Evolutionary conservation across 2,113 vertebrate species (phyloP).

Genomic region (Vulpes ferrilata): DNA sequence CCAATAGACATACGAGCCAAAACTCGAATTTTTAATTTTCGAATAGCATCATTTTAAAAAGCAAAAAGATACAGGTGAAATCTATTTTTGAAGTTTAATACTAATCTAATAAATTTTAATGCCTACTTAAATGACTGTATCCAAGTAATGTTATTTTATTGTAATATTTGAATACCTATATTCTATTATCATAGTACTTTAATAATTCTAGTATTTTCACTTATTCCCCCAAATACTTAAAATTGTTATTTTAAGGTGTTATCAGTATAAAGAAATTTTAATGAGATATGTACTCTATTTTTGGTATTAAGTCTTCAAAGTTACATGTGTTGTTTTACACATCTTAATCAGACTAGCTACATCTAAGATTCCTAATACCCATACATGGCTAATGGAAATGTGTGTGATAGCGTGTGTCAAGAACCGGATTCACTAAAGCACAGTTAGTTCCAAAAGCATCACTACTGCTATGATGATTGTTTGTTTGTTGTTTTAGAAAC

Average conservation of each 20-base stretch:
- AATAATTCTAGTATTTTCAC: conserved; percentile 51
- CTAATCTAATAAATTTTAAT: conserved; percentile 30
- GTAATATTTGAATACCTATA: neutral
- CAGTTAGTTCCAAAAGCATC: conserved; percentile 25
- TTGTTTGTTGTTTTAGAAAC: neutral
- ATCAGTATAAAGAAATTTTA: neutral
- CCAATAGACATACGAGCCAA: conserved; percentile 20
- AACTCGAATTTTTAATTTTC: conserved; percentile 8
- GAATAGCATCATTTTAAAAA: conserved; percentile 1
- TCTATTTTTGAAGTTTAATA: neutral
- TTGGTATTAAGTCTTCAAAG: neutral
- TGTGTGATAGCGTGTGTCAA: neutral
- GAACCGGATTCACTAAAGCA: neutral
- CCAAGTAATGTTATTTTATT: neutral
- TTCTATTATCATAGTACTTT: conserved; percentile 16
- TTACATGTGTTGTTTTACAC: neutral
- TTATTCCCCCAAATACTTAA: neutral
- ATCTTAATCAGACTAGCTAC: neutral
- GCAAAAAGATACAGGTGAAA: neutral
- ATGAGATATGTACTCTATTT: neutral
- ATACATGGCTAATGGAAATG: neutral
- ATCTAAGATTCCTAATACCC: neutral
- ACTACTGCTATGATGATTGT: neutral
- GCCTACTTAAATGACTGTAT: neutral
- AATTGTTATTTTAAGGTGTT: neutral